Percentiles rank a stretch among this genome's conserved stretches.
Evolutionary conservation across 1,140 invertebrate species (phyloP).

Genomic region (Theocolax elegans): DNA sequence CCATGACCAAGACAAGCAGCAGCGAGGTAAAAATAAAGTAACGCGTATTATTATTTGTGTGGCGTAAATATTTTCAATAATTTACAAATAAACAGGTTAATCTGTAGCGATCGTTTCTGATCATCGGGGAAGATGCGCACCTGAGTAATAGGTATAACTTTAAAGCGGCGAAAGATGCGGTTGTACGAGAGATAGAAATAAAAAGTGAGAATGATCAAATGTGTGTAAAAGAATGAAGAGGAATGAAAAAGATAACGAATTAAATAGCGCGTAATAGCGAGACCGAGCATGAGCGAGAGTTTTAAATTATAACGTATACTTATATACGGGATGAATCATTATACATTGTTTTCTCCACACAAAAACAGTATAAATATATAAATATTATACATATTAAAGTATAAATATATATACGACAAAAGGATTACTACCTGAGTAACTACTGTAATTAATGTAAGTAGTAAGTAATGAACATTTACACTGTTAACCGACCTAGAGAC

Average conservation of each 20-base stretch:
- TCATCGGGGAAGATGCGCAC: too few relatives aligned
- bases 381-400: conserved; percentile 48
- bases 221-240: neutral
- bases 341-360: conserved; percentile 22
- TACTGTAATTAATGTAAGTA: conserved; percentile 59
- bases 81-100: too few relatives aligned
- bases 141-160: too few relatives aligned
- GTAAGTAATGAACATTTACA: conserved; percentile 54
- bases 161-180: neutral
- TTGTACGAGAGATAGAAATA: neutral
- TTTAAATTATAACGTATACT: conserved; percentile 4
- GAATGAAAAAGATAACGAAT: neutral
- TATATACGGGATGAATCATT: too few relatives aligned
- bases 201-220: neutral
- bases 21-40: too few relatives aligned
- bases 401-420: conserved; percentile 41
- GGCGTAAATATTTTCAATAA: too few relatives aligned
- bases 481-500: conserved; percentile 56
- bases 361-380: conserved; percentile 45
- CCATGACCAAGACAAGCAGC: too few relatives aligned
- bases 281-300: neutral
- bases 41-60: too few relatives aligned
- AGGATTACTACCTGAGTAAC: conserved; percentile 41
- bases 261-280: neutral
- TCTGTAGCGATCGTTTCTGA: too few relatives aligned